Base-by-base conservation (phyloP, 2,113 vertebrate species). In the Vicugna pacos region DNA sequence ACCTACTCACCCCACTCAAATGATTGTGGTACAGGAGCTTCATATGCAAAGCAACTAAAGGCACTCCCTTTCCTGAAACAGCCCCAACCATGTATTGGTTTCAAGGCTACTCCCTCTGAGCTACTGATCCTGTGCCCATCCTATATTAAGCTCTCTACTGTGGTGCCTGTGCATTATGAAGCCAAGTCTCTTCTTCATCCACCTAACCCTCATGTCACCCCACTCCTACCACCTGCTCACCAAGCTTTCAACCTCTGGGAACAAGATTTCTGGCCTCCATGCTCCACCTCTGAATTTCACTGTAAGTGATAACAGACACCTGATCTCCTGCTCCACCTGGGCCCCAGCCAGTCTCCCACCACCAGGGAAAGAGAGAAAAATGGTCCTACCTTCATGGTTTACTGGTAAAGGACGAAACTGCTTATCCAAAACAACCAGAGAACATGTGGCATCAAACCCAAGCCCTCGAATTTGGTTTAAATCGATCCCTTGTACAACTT, bases 381-480 rank as follows among this genome's bases (percentile, higher is more conserved):
- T 1, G n/a, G 60, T 60, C 95, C 72, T 97, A 99, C 99, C 99
- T 97, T 99, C 98, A 86, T 60, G 89, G 97, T 98, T 99, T 58
- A 99, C 99, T 32, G 99, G 98, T 91, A 99, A 98, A 79, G 99
- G 99, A 46, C 94, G 99, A 96, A 99, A 99, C 42, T 98, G 92
- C 89, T 98, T 98, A 97, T 99, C 99, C 98, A 99, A 97, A 95
- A 99, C 99, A 95, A 99, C 99, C 30, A 99, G 98, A 56, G 99
- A 99, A 96, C 99, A 99, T 0, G 99, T 99, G 89, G 99, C 99
- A 98, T 99, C 99, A 97, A 99, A 99, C 2, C 99, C 99, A 42
- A 99, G 91, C 16, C 99, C 99, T 98, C 98, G 98, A 76, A 99
- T 99, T 91, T 13, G 97, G 20, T 91, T 98, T 73, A 97, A 97